Conservation (phyloP, 2,888 invertebrate species). For the Lochmaea capreae region DNA sequence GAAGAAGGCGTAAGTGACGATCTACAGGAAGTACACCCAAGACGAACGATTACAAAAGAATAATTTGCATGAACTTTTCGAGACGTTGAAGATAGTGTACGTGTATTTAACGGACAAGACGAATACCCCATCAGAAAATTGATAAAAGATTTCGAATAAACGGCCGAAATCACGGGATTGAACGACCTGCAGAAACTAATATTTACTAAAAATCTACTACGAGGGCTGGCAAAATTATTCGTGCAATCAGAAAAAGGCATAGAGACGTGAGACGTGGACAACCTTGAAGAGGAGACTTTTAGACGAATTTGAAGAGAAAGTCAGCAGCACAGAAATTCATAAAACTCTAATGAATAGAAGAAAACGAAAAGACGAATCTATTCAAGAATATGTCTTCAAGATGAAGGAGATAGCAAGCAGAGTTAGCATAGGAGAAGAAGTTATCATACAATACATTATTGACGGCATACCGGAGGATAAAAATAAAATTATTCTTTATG, state of each 20-base stretch:
- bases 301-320: slow-evolving; percentile 41
- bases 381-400: slow-evolving; percentile 58
- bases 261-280: slow-evolving; percentile 46
- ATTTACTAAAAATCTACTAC: slow-evolving; percentile 52
- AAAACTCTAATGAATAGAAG: slow-evolving; percentile 44
- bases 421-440: slow-evolving; percentile 56
- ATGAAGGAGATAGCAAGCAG: slow-evolving; percentile 60
- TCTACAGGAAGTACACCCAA: neutral
- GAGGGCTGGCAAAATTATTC: slow-evolving; percentile 51
- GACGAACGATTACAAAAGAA: slow-evolving; percentile 2
- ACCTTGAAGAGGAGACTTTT: slow-evolving; percentile 50
- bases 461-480: slow-evolving; percentile 53
- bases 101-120: slow-evolving; percentile 47
- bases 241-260: slow-evolving; percentile 50
- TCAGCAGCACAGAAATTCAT: slow-evolving; percentile 46
- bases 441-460: slow-evolving; percentile 59
- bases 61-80: slow-evolving; percentile 45
- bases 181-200: slow-evolving; percentile 52
- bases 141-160: slow-evolving; percentile 53
- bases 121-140: slow-evolving; percentile 49
- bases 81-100: slow-evolving; percentile 50
- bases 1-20: slow-evolving; percentile 4
- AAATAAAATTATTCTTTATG: slow-evolving; percentile 50
- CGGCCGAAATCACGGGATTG: slow-evolving; percentile 48
- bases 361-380: slow-evolving; percentile 56